Base-by-base conservation (phyloP, 2,888 invertebrate species). In the Drosophila pseudotalamancana region DNA sequence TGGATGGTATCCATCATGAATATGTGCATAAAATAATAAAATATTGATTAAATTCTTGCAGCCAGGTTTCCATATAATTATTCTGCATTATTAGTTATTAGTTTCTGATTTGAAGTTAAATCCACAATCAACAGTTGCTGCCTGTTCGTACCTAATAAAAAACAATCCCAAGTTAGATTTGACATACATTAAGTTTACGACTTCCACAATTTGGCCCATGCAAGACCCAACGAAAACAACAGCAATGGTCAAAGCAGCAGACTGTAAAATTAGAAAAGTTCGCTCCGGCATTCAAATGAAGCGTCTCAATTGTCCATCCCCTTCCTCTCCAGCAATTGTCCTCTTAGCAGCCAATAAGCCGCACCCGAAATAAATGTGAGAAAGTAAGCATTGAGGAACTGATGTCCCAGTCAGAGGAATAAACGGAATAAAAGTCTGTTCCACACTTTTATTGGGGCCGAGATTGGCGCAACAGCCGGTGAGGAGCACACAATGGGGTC, bases 321-420 rank as follows among this genome's bases (percentile, higher is more conserved):
- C 8, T 21, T 25, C 25, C 34, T n/a, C 37, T 27, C 27, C 35
- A 29, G 29, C 29, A 69, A 60, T 68, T 72, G 72, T 68, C 40
- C 63, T 73, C 59, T 72, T 72, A 74, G 74, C 72, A 72, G 69
- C 59, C 74, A 72, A 72, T 74, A 72, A 73, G 59, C 63, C 69
- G 27, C 63, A 60, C 51, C 69, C 55, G 16, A 68, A 63, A 63
- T 42, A 46, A 64, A 59, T 54, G 54, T 50, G 55, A 34, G 39
- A 62, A 74, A 55, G 54, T 68, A 14, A 53, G 40, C 34, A 32
- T 18, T 31, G 32, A 29, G 54, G 12, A 57, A 46, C 51, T 23
- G 54, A 19, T 42, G 53, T 16, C 48, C 67, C 37, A 29, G 25
- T 40, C 45, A 48, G 8, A 35, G 42, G 40, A 31, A 45, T 27